Percentiles rank a stretch among this genome's conserved stretches.
Evolutionary conservation across 2,888 invertebrate genomes (phyloP).

Genomic region (Rambutsinella grinnellia): DNA sequence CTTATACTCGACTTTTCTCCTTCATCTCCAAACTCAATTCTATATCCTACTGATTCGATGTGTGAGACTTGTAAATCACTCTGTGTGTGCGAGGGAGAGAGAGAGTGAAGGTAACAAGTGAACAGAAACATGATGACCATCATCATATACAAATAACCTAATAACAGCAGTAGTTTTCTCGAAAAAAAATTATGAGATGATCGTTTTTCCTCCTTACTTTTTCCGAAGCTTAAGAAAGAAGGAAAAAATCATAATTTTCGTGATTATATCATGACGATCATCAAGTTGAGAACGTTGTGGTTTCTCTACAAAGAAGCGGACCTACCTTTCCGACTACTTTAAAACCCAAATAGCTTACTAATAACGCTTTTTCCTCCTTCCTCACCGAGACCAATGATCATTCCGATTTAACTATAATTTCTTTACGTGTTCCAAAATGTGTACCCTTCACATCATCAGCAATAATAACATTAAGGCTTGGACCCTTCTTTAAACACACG

Average conservation of each 20-base stretch:
- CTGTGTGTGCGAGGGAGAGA: slow-evolving; percentile 2
- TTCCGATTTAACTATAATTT: slow-evolving; percentile 4
- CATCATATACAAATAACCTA: slow-evolving; percentile 7
- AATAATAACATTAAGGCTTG: background rate
- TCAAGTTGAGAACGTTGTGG: slow-evolving; percentile 11
- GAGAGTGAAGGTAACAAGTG: slow-evolving; percentile 1
- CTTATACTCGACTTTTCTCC: background rate
- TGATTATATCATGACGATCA: slow-evolving; percentile 35
- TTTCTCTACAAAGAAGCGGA: slow-evolving; percentile 17
- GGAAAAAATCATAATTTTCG: slow-evolving; percentile 49
- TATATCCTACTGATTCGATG: slow-evolving; percentile 44
- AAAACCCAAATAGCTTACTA: background rate
- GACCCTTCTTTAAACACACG: slow-evolving; percentile 25
- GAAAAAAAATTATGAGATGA: slow-evolving; percentile 1
- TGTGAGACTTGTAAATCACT: slow-evolving; percentile 56
- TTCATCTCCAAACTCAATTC: slow-evolving; percentile 1
- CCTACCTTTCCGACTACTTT: background rate
- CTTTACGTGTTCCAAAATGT: background rate
- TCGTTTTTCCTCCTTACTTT: background rate
- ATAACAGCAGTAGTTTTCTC: background rate
- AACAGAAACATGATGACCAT: background rate
- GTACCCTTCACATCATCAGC: slow-evolving; percentile 24
- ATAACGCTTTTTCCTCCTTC: background rate
- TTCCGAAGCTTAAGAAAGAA: background rate
- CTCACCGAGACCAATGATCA: background rate